Evolutionary conservation across 2,113 vertebrate species (phyloP), one percentile per base, ranked within the genome.

Genomic region (Lepisosteus oculatus): DNA sequence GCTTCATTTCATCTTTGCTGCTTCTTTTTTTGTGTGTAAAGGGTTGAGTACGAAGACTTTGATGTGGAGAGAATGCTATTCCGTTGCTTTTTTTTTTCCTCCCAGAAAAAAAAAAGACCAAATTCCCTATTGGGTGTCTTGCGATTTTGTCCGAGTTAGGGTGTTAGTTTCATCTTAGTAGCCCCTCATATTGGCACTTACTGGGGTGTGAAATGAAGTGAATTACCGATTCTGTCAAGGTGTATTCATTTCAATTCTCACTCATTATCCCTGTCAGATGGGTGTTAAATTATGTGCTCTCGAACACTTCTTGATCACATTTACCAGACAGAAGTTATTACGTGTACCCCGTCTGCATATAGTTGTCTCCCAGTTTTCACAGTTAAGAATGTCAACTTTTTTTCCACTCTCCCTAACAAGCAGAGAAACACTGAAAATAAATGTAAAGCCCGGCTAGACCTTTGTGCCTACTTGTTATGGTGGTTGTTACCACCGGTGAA

Each of bases 251-350:
- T 90, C 86, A 90, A 90, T 92, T 92, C 87, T 87, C 91, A 93
- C 88, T 90, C 88, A 88, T 91, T 86, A 87, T 85, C 84, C 87
- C 76, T 82, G 84, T 85, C 85, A 85, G 76, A 80, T 73, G 78
- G 84, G 90, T 92, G 90, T 90, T 90, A 88, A 90, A 89, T 91
- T 86, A 92, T 89, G 85, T 85, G 82, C 85, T 85, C 84, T 81
- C 71, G 80, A 80, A 83, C 81, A 88, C 79, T 80, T 79, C 83
- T 79, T 81, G 79, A 86, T 89, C 84, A 84, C 85, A 88, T 88
- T 88, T 85, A 85, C 82, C 82, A 85, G 84, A 82, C 77, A 80
- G 69, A 77, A 84, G 81, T 90, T 88, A 88, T 90, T 89, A 89
- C 80, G 83, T 82, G 88, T 89, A 87, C 85, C 88, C 84, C 83